A percentile compares a stretch with the other conserved stretches of the same genome.
Conservation (phyloP, 2,797 vertebrate species). For the Acipenser transmontanus region DNA sequence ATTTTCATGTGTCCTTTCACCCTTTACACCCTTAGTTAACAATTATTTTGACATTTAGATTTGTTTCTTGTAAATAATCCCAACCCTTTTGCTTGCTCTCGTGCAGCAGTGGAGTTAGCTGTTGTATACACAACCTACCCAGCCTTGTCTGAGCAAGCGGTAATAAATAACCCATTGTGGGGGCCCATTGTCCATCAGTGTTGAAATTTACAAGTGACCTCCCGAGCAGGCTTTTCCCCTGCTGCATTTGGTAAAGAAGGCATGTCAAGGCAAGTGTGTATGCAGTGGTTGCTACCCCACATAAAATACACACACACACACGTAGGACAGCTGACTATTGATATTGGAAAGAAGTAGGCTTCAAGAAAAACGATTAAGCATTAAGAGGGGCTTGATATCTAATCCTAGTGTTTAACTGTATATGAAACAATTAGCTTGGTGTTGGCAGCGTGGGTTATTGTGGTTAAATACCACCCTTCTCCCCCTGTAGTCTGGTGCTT, state of each 20-base stretch:
- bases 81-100: too few species aligned
- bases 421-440: constrained; percentile 17
- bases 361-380: background rate
- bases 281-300: too few species aligned
- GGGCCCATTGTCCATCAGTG: background rate
- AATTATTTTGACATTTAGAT: too few species aligned
- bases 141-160: background rate
- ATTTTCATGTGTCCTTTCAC: too few species aligned
- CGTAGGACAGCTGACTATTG: background rate
- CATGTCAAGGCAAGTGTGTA: background rate
- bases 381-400: background rate
- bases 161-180: background rate
- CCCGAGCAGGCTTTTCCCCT: background rate
- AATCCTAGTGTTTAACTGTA: constrained; percentile 22
- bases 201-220: background rate
- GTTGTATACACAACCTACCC: background rate
- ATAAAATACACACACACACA: background rate
- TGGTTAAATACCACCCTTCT: background rate
- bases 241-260: background rate
- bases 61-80: too few species aligned
- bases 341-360: background rate
- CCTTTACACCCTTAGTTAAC: too few species aligned
- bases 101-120: background rate
- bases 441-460: constrained; percentile 20
- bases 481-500: background rate